phyloP scores from a whole-genome alignment of 2,113 vertebrate genomes.

The Crotalus tigris region DNA sequence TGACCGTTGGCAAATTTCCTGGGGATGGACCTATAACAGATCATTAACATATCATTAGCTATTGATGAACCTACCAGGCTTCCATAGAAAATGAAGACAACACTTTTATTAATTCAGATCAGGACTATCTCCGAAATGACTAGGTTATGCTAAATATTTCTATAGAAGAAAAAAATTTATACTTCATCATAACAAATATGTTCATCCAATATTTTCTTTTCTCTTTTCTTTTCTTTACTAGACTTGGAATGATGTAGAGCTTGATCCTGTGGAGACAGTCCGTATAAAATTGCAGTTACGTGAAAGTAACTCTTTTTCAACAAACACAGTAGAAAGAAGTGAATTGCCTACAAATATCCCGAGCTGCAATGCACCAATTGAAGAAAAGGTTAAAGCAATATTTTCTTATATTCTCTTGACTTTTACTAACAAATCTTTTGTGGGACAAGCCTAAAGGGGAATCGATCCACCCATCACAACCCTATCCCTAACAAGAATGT shows the following conservation, averaged over 20 bases:
- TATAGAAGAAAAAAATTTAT: background rate
- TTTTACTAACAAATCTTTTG: background rate
- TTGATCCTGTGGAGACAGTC: slow-evolving; percentile 49
- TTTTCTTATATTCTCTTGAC: background rate
- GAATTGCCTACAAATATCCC: slow-evolving; percentile 39
- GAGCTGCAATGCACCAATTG: slow-evolving; percentile 10
- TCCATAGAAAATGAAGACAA: background rate
- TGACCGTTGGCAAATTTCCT: background rate
- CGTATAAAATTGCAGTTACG: slow-evolving; percentile 40
- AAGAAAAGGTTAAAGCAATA: slow-evolving; percentile 46
- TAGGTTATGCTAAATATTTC: background rate
- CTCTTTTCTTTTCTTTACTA: slow-evolving; percentile 4
- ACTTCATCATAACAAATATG: background rate
- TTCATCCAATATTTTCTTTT: slow-evolving; percentile 11
- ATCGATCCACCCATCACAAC: background rate
- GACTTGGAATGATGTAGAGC: slow-evolving; percentile 60
- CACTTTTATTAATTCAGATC: background rate
- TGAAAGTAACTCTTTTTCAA: slow-evolving; percentile 61
- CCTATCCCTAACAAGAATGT: background rate
- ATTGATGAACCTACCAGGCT: background rate
- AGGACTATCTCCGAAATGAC: background rate
- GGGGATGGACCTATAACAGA: background rate
- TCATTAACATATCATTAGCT: background rate
- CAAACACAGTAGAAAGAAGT: slow-evolving; percentile 42
- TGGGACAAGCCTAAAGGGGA: background rate